These are phyloP conservation scores for Harpegnathos saltator DNA, from an alignment of 1,140 invertebrate species.

Conservation along the genomic window DNA sequence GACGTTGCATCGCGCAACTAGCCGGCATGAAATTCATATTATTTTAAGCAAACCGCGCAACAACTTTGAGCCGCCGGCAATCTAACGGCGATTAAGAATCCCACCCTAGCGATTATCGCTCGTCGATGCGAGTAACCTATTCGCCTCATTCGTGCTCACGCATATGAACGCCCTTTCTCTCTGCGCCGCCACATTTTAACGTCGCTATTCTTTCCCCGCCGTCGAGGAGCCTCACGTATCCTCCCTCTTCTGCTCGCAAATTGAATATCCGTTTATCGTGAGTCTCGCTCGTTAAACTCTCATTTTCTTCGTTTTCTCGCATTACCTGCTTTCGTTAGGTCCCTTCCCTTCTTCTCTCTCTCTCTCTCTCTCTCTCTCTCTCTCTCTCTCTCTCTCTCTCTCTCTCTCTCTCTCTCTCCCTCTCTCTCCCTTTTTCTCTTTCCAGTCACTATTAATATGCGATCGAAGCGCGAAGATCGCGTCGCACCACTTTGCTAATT, in stretches of 20 bases:
- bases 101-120: neutral
- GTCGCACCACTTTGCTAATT: neutral
- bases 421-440: no score
- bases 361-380: no score
- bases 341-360: no score
- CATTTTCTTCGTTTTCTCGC: no score
- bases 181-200: neutral
- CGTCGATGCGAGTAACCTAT: neutral
- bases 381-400: no score
- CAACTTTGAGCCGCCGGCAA: neutral
- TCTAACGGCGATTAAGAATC: slow-evolving; percentile 20
- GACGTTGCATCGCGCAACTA: slow-evolving; percentile 39
- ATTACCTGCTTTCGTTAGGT: no score
- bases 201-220: no score
- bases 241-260: no score
- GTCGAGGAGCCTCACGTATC: no score
- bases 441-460: neutral
- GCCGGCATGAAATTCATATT: slow-evolving; percentile 51
- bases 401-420: no score
- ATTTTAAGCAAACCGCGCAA: slow-evolving; percentile 47
- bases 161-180: neutral
- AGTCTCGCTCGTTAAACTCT: no score
- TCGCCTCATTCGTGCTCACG: neutral
- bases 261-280: no score
- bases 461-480: neutral